Base-by-base conservation (phyloP, 2,113 vertebrate species). In the Opisthocomus hoazin region DNA sequence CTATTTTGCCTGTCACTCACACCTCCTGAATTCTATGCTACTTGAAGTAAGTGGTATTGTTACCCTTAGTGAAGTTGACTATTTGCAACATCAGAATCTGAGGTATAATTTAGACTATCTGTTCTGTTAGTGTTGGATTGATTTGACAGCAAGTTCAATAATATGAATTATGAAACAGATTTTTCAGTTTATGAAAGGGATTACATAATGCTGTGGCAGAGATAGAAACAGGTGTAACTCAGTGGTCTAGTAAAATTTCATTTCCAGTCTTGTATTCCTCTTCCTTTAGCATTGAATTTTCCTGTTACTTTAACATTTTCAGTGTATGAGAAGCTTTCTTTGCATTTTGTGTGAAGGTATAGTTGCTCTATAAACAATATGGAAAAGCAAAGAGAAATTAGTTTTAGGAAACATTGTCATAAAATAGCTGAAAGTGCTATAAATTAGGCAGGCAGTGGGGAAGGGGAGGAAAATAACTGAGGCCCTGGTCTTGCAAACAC, bases 121-220 rank as follows among this genome's bases (percentile, higher is more conserved):
- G 29, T 30, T 86, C 6, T 14, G 3, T 56, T 76, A 50, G 9
- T 36, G 19, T 30, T 86, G 32, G 29, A 29, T 24, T 78, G 24
- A 36, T 71, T 78, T 57, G 37, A 54, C 30, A 51, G 32, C 19
- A 61, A 48, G 27, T 64, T 92, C 46, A 91, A 21, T 65, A 77
- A 39, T 39, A 22, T 6, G 10, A 58, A 39, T 64, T 76, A 30
- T 41, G 30, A 58, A 85, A 79, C 22, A 82, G 30, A n/a, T 24
- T 92, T n/a, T 90, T 73, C 30, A 53, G 23, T 89, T 89, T 48
- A 30, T 89, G 48, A 15, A 56, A 61, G 18, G 11, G 36, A 19
- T 91, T 81, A 53, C 6, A 3, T 32, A 61, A 36, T 0, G 0
- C 23, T 0, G 0, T 77, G 45, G 30, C 36, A 61, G 56, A 87